These are phyloP conservation scores for Eupeodes luniger DNA, from an alignment of 2,888 invertebrate genomes.

Conservation along the genomic window DNA sequence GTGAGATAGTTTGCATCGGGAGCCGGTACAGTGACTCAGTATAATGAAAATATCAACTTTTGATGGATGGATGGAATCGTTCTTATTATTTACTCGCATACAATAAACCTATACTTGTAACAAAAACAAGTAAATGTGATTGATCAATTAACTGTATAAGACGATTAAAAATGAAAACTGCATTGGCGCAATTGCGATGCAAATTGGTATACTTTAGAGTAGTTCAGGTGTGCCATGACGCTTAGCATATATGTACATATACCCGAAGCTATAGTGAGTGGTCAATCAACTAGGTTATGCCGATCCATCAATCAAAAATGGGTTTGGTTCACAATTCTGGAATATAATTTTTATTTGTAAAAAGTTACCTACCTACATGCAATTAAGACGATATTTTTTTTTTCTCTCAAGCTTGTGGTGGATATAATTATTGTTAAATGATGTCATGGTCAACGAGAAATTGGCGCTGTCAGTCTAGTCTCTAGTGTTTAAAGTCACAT, in stretches of 20 bases:
- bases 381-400: conserved; percentile 9
- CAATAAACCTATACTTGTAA: background rate
- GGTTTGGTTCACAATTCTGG: conserved; percentile 30
- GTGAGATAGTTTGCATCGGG: background rate
- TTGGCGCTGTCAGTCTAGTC: background rate
- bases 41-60: conserved; percentile 32
- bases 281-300: conserved; percentile 67
- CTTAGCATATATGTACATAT: conserved; percentile 27
- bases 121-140: conserved; percentile 46
- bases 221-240: conserved; percentile 61
- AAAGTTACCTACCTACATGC: background rate
- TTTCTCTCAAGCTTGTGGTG: background rate
- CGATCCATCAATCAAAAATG: conserved; percentile 66
- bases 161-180: conserved; percentile 51
- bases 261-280: conserved; percentile 29
- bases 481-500: conserved; percentile 5
- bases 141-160: conserved; percentile 68
- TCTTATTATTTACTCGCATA: background rate
- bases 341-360: conserved; percentile 4
- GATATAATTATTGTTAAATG: background rate
- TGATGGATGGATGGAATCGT: conserved; percentile 66
- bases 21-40: background rate
- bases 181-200: conserved; percentile 21
- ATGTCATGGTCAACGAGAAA: conserved; percentile 35
- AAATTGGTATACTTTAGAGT: conserved; percentile 57